phyloP scores from a whole-genome alignment of 2,797 vertebrate genomes.

The Heteromormyrus szaboi region DNA sequence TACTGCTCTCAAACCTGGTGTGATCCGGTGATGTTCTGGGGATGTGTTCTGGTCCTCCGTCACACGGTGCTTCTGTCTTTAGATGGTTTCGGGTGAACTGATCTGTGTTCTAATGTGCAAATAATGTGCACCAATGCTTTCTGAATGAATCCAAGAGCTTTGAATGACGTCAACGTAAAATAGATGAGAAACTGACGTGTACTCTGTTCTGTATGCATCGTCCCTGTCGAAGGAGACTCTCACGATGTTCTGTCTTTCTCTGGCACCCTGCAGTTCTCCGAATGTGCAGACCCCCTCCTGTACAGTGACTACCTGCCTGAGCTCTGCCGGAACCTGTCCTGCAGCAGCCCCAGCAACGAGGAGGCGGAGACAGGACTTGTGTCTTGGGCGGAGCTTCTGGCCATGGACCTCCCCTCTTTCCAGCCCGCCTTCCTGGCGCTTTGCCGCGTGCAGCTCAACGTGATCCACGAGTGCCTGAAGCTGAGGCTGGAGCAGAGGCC shows the following conservation, averaged over 20 bases:
- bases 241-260: neutral
- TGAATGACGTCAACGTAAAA: neutral
- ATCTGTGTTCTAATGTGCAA: neutral
- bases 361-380: slow-evolving; percentile 71
- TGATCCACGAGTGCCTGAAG: slow-evolving; percentile 98
- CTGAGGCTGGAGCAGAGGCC: slow-evolving; percentile 90
- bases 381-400: slow-evolving; percentile 81
- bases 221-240: neutral
- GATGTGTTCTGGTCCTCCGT: neutral
- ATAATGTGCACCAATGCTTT: neutral
- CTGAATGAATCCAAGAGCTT: neutral
- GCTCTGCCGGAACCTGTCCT: slow-evolving; percentile 68
- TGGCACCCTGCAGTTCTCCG: slow-evolving; percentile 70
- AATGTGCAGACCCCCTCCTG: slow-evolving; percentile 86
- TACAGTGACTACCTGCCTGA: slow-evolving; percentile 90
- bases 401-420: slow-evolving; percentile 96
- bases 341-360: slow-evolving; percentile 53
- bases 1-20: neutral
- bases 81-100: neutral
- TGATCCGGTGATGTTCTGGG: neutral
- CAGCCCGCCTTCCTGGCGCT: slow-evolving; percentile 90
- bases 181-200: neutral
- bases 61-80: neutral
- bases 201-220: neutral
- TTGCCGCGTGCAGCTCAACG: slow-evolving; percentile 91